Conservation (phyloP, 1,140 invertebrate species). For the Dendroctonus ponderosae region DNA sequence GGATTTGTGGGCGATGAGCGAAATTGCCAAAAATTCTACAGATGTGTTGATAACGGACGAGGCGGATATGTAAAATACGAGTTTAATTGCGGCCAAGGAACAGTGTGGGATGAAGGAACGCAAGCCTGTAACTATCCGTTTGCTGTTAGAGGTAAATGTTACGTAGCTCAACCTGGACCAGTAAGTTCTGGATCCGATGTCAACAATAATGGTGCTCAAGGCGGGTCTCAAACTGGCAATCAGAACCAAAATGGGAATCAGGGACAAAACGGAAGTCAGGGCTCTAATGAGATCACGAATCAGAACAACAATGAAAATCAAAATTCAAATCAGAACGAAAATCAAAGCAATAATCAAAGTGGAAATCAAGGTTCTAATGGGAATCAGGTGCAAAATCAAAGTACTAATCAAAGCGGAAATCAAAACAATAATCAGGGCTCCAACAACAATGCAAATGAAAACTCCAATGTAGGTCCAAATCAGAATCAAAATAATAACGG, state of each 20-base stretch:
- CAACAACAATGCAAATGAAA: too few species aligned
- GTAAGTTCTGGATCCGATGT: not conserved
- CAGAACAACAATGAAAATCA: too few species aligned
- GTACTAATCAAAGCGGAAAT: too few species aligned
- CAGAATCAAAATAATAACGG: too few species aligned
- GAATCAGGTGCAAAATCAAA: constrained; percentile 57
- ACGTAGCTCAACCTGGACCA: constrained; percentile 10
- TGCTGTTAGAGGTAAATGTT: constrained; percentile 43
- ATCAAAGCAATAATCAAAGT: not conserved
- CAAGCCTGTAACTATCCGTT: constrained; percentile 62
- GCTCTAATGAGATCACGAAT: too few species aligned
- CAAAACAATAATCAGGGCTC: too few species aligned
- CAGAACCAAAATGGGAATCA: constrained; percentile 56
- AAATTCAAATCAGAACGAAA: not conserved
- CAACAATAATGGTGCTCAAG: constrained; percentile 7
- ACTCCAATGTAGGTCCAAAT: too few species aligned
- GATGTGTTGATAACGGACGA: constrained; percentile 61
- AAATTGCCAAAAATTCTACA: constrained; percentile 68
- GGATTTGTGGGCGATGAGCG: constrained; percentile 52
- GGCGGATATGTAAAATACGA: constrained; percentile 57
- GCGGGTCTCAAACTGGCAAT: not conserved
- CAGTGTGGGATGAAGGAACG: constrained; percentile 60
- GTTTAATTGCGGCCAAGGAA: constrained; percentile 64
- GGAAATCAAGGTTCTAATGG: constrained; percentile 68
- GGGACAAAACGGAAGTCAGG: too few species aligned